A percentile compares a stretch with the other conserved stretches of the same genome.
Evolutionary conservation across 2,113 vertebrate genomes (phyloP).

Genomic region (Puma concolor): DNA sequence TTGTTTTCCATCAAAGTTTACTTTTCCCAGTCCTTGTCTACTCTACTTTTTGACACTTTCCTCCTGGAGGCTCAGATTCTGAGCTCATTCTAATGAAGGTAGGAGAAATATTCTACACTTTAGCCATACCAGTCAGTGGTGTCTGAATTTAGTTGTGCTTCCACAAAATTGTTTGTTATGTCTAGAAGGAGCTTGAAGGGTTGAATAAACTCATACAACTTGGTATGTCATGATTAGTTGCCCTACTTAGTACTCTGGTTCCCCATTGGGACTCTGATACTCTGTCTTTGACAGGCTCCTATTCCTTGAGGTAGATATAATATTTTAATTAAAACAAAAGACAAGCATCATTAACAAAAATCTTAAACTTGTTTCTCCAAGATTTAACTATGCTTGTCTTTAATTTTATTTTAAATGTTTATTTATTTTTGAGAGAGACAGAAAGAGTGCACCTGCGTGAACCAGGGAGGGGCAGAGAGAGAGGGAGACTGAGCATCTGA

Average conservation of each 20-base stretch:
- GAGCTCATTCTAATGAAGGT: not conserved
- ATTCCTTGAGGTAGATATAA: not conserved
- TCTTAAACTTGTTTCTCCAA: not conserved
- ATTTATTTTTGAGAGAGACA: too few relatives aligned
- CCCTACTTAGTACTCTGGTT: not conserved
- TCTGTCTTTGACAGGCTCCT: not conserved
- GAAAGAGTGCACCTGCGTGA: too few relatives aligned
- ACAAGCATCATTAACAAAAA: not conserved
- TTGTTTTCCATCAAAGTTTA: not conserved
- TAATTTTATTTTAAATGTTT: too few relatives aligned
- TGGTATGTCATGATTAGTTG: not conserved
- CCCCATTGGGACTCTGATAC: too few relatives aligned
- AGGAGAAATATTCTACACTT: not conserved
- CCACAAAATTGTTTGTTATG: not conserved
- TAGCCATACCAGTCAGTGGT: not conserved
- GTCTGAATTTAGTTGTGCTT: not conserved
- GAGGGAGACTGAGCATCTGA: too few relatives aligned
- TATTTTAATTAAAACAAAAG: slow-evolving; percentile 21
- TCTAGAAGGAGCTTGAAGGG: not conserved
- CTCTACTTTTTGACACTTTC: not conserved
- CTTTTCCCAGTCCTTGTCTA: not conserved
- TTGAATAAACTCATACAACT: not conserved
- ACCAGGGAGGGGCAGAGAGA: too few relatives aligned
- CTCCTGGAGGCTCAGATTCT: not conserved
- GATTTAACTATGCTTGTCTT: not conserved